A percentile compares a stretch with the other conserved stretches of the same genome.
phyloP scores from a whole-genome alignment of 2,797 vertebrate species.

The Spatula versicolor region DNA sequence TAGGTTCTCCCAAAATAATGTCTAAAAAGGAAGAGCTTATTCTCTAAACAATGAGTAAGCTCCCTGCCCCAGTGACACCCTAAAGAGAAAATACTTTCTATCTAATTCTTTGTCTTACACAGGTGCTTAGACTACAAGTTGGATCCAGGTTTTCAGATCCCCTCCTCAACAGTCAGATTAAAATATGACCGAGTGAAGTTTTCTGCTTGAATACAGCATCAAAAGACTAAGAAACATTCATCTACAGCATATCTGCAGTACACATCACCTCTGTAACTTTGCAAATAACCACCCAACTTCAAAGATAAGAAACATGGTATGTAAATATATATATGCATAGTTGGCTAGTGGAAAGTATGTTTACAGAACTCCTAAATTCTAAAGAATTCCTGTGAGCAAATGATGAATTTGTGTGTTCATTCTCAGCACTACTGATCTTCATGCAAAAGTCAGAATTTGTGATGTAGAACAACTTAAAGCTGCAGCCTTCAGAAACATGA shows the following conservation, averaged over 20 bases:
- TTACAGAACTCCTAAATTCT: neutral
- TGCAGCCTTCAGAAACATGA: neutral
- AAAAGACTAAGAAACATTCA: neutral
- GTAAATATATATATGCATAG: rapidly evolving
- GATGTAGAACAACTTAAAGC: neutral
- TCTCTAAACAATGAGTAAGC: constrained; percentile 11
- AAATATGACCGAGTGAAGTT: neutral
- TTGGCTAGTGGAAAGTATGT: neutral
- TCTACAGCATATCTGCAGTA: neutral
- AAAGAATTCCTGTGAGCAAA: neutral
- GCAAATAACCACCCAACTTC: neutral
- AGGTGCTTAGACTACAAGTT: neutral
- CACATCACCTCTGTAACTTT: rapidly evolving
- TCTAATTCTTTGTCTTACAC: neutral
- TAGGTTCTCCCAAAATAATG: constrained; percentile 24
- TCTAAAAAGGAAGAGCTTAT: constrained; percentile 22
- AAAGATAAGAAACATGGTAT: neutral
- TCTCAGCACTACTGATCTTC: neutral
- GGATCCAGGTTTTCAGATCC: neutral
- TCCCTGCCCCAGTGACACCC: neutral
- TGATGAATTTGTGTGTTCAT: neutral
- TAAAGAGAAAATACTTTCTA: neutral
- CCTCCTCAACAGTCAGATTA: neutral
- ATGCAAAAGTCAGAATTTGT: neutral
- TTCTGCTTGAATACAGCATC: neutral